phyloP scores from a whole-genome alignment of 2,113 vertebrate species.

The Phoxinus phoxinus region DNA sequence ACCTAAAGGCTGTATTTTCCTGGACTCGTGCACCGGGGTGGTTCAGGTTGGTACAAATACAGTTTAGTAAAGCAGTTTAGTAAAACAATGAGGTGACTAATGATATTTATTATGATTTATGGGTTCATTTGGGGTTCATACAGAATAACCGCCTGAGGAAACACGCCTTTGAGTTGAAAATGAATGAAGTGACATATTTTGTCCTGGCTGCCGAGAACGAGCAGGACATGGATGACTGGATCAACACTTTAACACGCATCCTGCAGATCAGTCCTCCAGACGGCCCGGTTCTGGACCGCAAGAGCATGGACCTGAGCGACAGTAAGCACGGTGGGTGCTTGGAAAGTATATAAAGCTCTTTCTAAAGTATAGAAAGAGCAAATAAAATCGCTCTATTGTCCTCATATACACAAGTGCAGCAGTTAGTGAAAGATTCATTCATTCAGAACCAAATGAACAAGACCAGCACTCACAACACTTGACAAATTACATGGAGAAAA shows the following conservation, averaged over 20 bases:
- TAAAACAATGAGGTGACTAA: background rate
- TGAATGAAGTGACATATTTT: slow-evolving; percentile 98
- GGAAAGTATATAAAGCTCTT: too few species aligned
- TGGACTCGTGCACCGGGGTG: slow-evolving; percentile 97
- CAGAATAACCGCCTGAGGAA: slow-evolving; percentile 92
- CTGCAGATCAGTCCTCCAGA: slow-evolving; percentile 95
- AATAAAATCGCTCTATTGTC: too few species aligned
- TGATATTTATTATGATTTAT: background rate
- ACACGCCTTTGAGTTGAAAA: slow-evolving; percentile 97
- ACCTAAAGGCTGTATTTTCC: slow-evolving; percentile 97
- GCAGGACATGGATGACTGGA: slow-evolving; percentile 99
- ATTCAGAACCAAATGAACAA: too few species aligned
- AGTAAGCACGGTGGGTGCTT: slow-evolving; percentile 83
- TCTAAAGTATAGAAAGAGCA: too few species aligned
- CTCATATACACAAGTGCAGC: too few species aligned
- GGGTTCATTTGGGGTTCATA: background rate
- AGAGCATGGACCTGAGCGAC: slow-evolving; percentile 90
- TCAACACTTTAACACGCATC: slow-evolving; percentile 91
- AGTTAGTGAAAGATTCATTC: too few species aligned
- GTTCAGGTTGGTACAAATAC: slow-evolving; percentile 83
- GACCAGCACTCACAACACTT: too few species aligned
- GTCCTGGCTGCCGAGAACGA: slow-evolving; percentile 97
- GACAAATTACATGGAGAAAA: too few species aligned
- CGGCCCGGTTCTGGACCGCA: slow-evolving; percentile 84
- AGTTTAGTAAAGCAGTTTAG: background rate